Evolutionary conservation across 1,140 invertebrate species (phyloP).

Genomic region (Cyphomyrmex costatus): DNA sequence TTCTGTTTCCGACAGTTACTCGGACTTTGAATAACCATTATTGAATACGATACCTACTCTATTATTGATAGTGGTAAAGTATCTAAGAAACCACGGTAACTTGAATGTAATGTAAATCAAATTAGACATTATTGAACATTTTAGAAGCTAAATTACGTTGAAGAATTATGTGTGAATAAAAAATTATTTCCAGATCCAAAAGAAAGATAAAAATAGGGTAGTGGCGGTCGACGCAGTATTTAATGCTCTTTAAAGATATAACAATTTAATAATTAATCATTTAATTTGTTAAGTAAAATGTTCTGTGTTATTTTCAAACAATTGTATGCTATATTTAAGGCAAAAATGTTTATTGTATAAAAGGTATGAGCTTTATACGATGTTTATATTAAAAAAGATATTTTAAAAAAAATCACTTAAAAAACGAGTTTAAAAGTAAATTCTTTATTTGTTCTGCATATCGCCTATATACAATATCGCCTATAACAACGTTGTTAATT

Average conservation of each 20-base stretch:
- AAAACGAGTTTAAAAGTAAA: neutral
- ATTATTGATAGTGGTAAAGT: slow-evolving; percentile 29
- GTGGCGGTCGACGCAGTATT: no score
- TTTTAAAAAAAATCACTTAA: neutral
- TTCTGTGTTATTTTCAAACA: no score
- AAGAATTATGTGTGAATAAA: neutral
- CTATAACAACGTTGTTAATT: neutral
- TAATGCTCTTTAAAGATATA: no score
- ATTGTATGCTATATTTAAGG: neutral
- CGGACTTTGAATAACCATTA: slow-evolving; percentile 61
- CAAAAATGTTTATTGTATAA: neutral
- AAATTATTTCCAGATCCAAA: neutral
- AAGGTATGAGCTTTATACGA: neutral
- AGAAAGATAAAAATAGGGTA: neutral
- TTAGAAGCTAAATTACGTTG: neutral
- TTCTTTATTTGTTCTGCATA: neutral
- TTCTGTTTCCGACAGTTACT: slow-evolving; percentile 52
- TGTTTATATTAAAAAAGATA: neutral
- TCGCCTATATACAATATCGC: no score
- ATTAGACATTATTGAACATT: neutral
- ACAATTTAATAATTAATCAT: no score
- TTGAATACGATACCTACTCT: slow-evolving; percentile 29
- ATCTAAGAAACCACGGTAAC: slow-evolving; percentile 9
- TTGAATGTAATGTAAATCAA: neutral
- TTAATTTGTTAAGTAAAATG: no score